phyloP scores from a whole-genome alignment of 2,888 invertebrate species.

The Trachelus tabidus region DNA sequence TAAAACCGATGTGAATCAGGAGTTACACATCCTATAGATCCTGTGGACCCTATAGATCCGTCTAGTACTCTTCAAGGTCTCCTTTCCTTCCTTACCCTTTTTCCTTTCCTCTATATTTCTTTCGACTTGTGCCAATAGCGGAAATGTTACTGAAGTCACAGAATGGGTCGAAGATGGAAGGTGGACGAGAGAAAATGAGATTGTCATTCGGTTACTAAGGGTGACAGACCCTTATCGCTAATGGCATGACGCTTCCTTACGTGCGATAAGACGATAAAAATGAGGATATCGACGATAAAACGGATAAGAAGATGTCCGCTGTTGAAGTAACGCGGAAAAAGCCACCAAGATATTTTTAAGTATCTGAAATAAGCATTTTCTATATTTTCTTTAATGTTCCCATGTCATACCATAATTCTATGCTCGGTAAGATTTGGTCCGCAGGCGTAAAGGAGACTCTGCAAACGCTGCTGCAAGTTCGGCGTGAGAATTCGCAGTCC shows the following conservation, averaged over 20 bases:
- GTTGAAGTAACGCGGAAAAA: neutral
- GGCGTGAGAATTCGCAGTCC: conserved; percentile 72
- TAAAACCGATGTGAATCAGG: neutral
- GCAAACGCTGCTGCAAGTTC: conserved; percentile 70
- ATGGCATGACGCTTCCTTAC: neutral
- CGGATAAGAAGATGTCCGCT: neutral
- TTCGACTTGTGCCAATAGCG: neutral
- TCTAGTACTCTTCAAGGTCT: neutral
- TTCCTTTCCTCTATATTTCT: neutral
- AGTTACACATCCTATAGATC: neutral
- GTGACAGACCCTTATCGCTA: conserved; percentile 4
- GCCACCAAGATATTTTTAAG: neutral
- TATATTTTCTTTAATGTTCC: neutral
- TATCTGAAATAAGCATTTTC: neutral
- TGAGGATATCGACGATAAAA: too few species aligned
- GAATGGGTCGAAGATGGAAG: neutral
- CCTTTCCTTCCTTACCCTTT: neutral
- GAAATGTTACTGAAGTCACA: neutral
- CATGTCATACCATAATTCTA: conserved; percentile 62
- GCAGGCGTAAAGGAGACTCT: conserved; percentile 70
- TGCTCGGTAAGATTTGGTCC: conserved; percentile 74
- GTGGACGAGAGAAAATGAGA: neutral
- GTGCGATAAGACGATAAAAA: neutral
- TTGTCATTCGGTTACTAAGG: neutral
- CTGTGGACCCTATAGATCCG: neutral